A percentile compares a stretch with the other conserved stretches of the same genome.
phyloP scores from a whole-genome alignment of 2,888 invertebrate species.

The Leptopilina myrica region DNA sequence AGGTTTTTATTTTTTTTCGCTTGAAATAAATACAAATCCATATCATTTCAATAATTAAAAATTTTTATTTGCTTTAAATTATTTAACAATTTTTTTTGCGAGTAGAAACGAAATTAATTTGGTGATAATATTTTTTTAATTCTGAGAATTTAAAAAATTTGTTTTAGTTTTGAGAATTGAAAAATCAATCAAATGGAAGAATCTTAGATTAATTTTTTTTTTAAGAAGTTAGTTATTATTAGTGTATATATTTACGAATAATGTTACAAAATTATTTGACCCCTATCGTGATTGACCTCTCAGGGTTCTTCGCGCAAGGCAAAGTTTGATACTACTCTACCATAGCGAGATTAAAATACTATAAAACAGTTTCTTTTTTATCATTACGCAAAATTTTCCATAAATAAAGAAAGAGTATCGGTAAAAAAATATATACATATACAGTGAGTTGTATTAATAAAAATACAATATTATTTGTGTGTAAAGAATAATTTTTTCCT shows the following conservation, averaged over 20 bases:
- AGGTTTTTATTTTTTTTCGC: too few relatives aligned
- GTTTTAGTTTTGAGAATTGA: not conserved
- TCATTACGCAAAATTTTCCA: not conserved
- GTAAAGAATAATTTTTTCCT: not conserved
- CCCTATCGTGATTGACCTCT: slow-evolving; percentile 18
- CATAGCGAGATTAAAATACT: slow-evolving; percentile 21
- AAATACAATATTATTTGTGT: not conserved
- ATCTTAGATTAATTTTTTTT: not conserved
- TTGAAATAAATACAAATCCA: too few relatives aligned
- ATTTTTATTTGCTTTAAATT: too few relatives aligned
- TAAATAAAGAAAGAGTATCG: not conserved
- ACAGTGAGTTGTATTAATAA: not conserved
- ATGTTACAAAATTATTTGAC: slow-evolving; percentile 18
- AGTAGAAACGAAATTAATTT: not conserved
- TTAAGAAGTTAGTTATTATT: not conserved
- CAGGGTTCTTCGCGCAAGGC: not conserved
- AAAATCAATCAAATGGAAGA: not conserved
- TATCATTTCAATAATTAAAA: too few relatives aligned
- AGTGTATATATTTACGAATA: not conserved
- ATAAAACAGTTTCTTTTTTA: slow-evolving; percentile 1
- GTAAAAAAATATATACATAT: not conserved
- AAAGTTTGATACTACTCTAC: slow-evolving; percentile 14
- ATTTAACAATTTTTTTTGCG: not conserved
- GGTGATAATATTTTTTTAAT: not conserved
- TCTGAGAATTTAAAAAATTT: too few relatives aligned